Evolutionary conservation across 2,888 invertebrate species (phyloP).

Genomic region (Oasisia sp.): DNA sequence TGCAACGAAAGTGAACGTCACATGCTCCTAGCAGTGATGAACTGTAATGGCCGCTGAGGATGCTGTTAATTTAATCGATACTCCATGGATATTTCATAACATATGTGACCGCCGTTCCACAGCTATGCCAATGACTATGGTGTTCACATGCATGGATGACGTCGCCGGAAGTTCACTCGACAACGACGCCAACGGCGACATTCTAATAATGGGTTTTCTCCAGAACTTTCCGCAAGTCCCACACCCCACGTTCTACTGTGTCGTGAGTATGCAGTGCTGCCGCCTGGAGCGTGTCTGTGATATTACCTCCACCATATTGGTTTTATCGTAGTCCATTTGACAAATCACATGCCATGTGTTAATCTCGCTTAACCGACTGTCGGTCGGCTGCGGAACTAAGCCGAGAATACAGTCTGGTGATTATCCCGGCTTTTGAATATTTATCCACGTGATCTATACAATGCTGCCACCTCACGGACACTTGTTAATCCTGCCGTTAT

Average conservation of each 20-base stretch:
- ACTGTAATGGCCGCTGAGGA: background rate
- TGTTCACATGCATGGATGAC: background rate
- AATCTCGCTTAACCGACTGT: no score
- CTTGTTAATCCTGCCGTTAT: no score
- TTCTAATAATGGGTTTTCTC: background rate
- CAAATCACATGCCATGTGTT: no score
- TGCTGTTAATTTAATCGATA: background rate
- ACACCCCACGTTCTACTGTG: background rate
- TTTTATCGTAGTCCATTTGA: background rate
- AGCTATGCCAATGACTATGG: background rate
- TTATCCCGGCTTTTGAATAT: no score
- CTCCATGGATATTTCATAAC: no score
- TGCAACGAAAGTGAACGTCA: no score
- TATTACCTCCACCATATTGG: background rate
- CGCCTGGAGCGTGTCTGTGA: background rate
- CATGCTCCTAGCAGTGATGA: no score
- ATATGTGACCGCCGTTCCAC: background rate
- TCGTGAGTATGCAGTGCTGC: background rate
- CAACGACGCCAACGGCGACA: background rate
- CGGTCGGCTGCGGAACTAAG: no score
- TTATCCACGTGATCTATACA: no score
- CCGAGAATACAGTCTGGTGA: no score
- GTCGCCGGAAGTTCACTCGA: slow-evolving; percentile 2
- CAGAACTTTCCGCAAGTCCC: background rate
- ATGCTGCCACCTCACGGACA: no score